Conservation (phyloP, 1,140 invertebrate species). For the Sycobia sp. region DNA sequence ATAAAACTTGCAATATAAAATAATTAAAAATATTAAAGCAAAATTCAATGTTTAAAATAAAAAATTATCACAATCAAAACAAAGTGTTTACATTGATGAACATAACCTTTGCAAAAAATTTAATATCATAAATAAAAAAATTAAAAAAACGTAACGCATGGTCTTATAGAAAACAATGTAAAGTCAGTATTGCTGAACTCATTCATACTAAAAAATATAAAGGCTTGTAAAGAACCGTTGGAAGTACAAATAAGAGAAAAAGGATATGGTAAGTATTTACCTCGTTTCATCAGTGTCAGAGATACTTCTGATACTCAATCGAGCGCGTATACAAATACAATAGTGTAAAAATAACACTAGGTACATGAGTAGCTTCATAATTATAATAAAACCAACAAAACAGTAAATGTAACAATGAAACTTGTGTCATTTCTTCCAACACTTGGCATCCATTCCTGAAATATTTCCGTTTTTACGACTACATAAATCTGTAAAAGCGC, state of each 20-base stretch:
- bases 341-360: constrained; percentile 47
- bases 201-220: not conserved
- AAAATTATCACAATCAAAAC: constrained; percentile 17
- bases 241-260: no score
- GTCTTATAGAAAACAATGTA: no score
- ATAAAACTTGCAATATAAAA: no score
- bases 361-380: constrained; percentile 53
- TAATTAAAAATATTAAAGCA: not conserved
- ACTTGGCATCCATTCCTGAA: constrained; percentile 47
- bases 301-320: constrained; percentile 35
- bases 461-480: not conserved
- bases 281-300: constrained; percentile 36
- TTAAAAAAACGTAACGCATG: no score
- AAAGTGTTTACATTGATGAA: constrained; percentile 23
- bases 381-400: constrained; percentile 40
- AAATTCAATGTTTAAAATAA: not conserved
- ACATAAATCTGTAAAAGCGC: not conserved
- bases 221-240: not conserved
- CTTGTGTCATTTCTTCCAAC: constrained; percentile 42
- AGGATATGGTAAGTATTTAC: constrained; percentile 25
- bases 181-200: no score
- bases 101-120: constrained; percentile 32
- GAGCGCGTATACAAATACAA: constrained; percentile 47
- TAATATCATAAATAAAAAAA: not conserved
- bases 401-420: constrained; percentile 39